Base-by-base conservation (phyloP, 2,113 vertebrate species). In the Elachura formosa region DNA sequence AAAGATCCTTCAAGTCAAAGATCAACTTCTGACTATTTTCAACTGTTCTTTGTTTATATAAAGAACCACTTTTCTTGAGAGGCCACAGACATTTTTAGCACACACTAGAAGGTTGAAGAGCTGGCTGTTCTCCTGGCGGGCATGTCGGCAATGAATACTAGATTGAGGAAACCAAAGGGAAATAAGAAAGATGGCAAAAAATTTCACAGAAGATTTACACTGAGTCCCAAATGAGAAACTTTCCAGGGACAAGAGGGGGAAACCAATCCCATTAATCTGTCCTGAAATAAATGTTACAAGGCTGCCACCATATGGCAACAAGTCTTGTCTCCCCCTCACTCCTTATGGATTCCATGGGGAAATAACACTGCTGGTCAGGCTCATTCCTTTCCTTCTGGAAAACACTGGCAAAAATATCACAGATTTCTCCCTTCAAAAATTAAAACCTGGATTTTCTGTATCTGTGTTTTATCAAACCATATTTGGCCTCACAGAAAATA, bases 191-290 rank as follows among this genome's bases (percentile, higher is more conserved):
- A 94, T 61, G 76, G 91, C 63, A 90, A 90, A 95, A 96, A 96
- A 96, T 78, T 93, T 93, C 80, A 94, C 92, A 95, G 89, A 96
- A 92, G 81, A 94, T 96, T 96, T 95, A 89, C 93, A 72, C 79
- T 21, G 64, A 77, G 51, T 87, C 87, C 73, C 94, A 95, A 63
- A 84, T 81, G 87, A 45, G 71, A 52, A 91, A 73, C 68, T 77
- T 91, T 72, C 74, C 52, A 89, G 73, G 59, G 78, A 93, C 25
- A 3, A 61, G 76, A 66, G 14, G 14, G 11, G 12, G 61, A 91
- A 94, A 41, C 3, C 21, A 48, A 54, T 74, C 36, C 7, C 0
- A 1, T 24, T 74, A 26, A 16, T 75, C 29, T 87, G 73, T 90
- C 41, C 67, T 63, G 69, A 34, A 86, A 92, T 95, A 92, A 94